A percentile compares a stretch with the other conserved stretches of the same genome.
Conservation (phyloP, 2,888 invertebrate genomes). For the Clanis bilineata region DNA sequence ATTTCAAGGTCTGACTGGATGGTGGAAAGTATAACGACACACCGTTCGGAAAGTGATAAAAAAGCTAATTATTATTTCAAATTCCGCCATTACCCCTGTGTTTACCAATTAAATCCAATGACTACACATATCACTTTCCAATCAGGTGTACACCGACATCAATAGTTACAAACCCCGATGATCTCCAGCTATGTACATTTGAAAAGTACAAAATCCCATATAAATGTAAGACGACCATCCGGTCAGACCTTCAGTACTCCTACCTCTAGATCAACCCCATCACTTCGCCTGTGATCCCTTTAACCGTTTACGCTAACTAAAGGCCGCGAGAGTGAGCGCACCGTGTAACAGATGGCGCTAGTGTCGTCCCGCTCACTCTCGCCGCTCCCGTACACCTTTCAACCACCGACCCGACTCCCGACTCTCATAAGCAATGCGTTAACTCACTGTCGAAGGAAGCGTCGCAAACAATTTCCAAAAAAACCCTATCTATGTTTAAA, state of each 20-base stretch:
- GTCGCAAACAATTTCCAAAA: slow-evolving; percentile 9
- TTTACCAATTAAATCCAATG: not conserved
- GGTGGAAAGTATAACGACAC: not conserved
- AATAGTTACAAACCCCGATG: not conserved
- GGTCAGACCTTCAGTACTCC: slow-evolving; percentile 12
- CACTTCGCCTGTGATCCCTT: slow-evolving; percentile 70
- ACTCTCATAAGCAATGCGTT: slow-evolving; percentile 4
- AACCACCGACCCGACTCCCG: not conserved
- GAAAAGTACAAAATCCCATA: slow-evolving; percentile 7
- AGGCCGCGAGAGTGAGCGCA: slow-evolving; percentile 26
- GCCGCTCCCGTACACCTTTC: not conserved
- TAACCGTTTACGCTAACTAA: slow-evolving; percentile 70
- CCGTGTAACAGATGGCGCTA: slow-evolving; percentile 17
- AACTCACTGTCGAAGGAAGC: slow-evolving; percentile 5
- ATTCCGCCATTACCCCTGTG: not conserved
- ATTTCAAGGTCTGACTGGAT: slow-evolving; percentile 20
- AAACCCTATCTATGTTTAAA: slow-evolving; percentile 8
- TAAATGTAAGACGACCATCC: slow-evolving; percentile 12
- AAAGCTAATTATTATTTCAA: not conserved
- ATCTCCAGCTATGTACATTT: not conserved
- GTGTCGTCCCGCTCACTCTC: not conserved
- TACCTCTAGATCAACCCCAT: slow-evolving; percentile 41
- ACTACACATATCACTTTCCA: not conserved
- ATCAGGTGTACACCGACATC: not conserved
- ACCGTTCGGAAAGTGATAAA: not conserved